Base-by-base conservation (phyloP, 2,113 vertebrate species). In the Paratilapia polleni region DNA sequence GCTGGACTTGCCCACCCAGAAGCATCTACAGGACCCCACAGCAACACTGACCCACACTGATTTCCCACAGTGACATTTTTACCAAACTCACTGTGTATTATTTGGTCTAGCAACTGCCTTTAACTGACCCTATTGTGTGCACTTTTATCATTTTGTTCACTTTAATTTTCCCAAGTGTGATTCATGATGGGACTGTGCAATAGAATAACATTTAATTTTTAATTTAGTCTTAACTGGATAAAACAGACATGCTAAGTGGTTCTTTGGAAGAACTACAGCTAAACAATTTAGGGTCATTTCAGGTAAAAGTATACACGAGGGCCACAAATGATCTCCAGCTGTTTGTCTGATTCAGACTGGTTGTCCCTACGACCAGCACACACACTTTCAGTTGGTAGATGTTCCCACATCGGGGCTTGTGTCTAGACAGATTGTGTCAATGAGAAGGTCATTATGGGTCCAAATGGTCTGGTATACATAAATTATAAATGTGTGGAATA, bases 1-100 rank as follows among this genome's bases (percentile, higher is more conserved):
- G 81, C 73, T 79, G 87, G 78, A 58, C 31, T 57, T 85, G 81
- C 89, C 81, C 83, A 88, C 89, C 86, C 89, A 88, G 66, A 70
- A 77, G 28, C 61, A 52, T 70, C 59, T 43, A 8, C 20, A 70
- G 64, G 52, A 56, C 84, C 83, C 54, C 64, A 66, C 60, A 81
- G 59, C n/a, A 52, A 10, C 28, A 20, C 43, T 56, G 36, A 89
- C 66, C 80, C 2, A 6, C 3, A 28, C 63, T 22, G 12, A 0
- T 52, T n/a, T 70, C 43, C 28, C 13, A 12, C 31, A 34, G 31
- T 26, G n/a, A 49, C 43, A 24, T 77, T 74, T 73, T 82, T n/a
- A 62, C 36, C 66, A 84, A 24, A 75, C 22, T 61, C 58, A 59
- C 17, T 22, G 49, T 24, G 43, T 6, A 22, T 58, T 41, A 12